Percentiles rank a stretch among this genome's conserved stretches.
Conservation (phyloP, 2,888 invertebrate species). For the Unio pictorum region DNA sequence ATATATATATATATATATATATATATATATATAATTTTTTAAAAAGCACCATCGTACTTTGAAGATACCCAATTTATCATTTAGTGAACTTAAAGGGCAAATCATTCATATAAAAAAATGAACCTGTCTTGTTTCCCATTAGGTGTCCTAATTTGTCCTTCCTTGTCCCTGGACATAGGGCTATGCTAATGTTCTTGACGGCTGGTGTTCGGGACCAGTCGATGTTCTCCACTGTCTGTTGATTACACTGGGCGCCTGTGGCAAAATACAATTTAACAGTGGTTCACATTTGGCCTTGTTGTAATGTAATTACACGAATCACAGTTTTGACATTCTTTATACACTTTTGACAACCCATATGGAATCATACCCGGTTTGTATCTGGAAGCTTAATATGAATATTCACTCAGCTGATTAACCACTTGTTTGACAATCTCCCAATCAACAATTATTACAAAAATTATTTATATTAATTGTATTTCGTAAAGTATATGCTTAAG, state of each 20-base stretch:
- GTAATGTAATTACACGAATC: neutral
- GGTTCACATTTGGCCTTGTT: neutral
- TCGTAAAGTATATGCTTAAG: too few relatives aligned
- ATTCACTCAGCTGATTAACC: too few relatives aligned
- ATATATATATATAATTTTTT: too few relatives aligned
- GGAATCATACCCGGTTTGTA: neutral
- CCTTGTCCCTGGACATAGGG: slow-evolving; percentile 56
- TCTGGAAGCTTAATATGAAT: too few relatives aligned
- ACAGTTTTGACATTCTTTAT: neutral
- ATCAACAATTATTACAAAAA: too few relatives aligned
- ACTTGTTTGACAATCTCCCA: too few relatives aligned
- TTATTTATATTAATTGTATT: too few relatives aligned
- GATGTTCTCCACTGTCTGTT: slow-evolving; percentile 68
- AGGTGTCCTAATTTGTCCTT: neutral
- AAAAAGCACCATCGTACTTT: too few relatives aligned
- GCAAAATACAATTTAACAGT: neutral
- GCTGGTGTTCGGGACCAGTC: slow-evolving; percentile 67
- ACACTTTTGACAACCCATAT: neutral
- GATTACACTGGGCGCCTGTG: slow-evolving; percentile 69
- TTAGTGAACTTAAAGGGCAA: too few relatives aligned
- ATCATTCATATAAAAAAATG: neutral
- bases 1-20: too few relatives aligned
- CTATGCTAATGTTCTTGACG: slow-evolving; percentile 55
- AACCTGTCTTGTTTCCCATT: slow-evolving; percentile 22
- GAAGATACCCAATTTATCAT: too few relatives aligned